Conservation (phyloP, 2,888 invertebrate species). For the Patella caerulea region DNA sequence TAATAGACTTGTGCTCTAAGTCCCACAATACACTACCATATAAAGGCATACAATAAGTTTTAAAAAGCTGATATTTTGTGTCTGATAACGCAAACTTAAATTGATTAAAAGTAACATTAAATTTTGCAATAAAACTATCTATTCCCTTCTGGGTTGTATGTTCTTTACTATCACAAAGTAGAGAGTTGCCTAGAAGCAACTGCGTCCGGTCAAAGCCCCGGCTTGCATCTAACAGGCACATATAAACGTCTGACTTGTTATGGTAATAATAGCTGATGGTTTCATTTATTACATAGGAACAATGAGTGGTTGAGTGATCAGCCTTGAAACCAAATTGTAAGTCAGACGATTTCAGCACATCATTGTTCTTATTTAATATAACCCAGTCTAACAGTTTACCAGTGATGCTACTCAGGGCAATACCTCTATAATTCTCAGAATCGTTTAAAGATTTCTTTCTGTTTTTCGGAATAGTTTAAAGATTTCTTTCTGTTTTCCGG, state of each 20-base stretch:
- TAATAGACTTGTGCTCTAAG: neutral
- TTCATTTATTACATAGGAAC: neutral
- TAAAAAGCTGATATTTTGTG: neutral
- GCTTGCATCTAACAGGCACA: no score
- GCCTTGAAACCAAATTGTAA: conserved; percentile 5
- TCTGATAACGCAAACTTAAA: neutral
- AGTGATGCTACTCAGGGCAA: conserved; percentile 4
- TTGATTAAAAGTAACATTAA: neutral
- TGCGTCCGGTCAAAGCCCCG: no score
- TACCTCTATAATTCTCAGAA: conserved; percentile 1
- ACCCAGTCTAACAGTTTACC: neutral
- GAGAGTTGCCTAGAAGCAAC: neutral
- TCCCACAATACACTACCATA: neutral
- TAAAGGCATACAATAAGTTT: conserved; percentile 9
- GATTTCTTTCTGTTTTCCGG: no score
- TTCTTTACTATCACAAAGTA: neutral
- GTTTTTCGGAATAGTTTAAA: neutral
- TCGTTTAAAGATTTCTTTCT: neutral
- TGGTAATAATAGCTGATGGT: neutral
- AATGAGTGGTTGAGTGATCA: conserved; percentile 3
- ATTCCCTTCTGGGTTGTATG: neutral
- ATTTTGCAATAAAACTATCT: neutral
- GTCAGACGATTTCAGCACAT: neutral
- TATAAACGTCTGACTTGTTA: neutral
- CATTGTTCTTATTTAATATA: neutral